These are phyloP conservation scores for Diglossa brunneiventris DNA, from an alignment of 2,113 vertebrate genomes.

Conservation along the genomic window DNA sequence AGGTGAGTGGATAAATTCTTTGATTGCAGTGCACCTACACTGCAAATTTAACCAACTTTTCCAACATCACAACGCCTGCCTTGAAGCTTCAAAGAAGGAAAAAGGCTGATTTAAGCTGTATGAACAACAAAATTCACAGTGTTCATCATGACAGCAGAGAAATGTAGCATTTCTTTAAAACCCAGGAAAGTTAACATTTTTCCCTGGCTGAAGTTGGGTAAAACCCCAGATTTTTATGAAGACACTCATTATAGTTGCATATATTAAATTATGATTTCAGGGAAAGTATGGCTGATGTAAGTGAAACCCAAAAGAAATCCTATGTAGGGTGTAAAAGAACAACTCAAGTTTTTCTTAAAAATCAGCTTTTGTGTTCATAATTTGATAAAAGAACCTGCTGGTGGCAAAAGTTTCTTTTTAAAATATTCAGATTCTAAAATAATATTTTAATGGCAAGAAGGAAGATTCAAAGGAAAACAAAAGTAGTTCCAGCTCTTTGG, in stretches of 20 bases:
- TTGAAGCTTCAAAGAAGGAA: neutral
- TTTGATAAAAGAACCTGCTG: neutral
- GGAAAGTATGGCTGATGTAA: neutral
- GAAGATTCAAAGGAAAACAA: neutral
- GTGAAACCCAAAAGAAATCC: neutral
- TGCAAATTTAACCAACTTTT: neutral
- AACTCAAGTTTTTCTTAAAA: neutral
- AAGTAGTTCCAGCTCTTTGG: neutral
- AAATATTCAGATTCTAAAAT: neutral
- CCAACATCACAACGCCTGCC: fast-evolving
- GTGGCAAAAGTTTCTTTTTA: neutral
- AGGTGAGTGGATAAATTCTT: neutral
- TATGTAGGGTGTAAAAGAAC: neutral
- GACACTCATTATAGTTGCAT: neutral
- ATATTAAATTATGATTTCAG: neutral
- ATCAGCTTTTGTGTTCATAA: neutral
- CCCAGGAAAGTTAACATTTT: neutral
- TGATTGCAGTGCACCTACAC: fast-evolving
- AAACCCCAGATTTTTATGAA: neutral
- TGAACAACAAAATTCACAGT: neutral
- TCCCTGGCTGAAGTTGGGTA: neutral
- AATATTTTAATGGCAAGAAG: neutral
- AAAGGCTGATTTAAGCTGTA: neutral
- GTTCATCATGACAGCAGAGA: neutral
- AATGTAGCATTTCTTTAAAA: neutral